These are phyloP conservation scores for Phenganax subtilis DNA, from an alignment of 92 coral and sea anemone genomes.

Conservation along the genomic window DNA sequence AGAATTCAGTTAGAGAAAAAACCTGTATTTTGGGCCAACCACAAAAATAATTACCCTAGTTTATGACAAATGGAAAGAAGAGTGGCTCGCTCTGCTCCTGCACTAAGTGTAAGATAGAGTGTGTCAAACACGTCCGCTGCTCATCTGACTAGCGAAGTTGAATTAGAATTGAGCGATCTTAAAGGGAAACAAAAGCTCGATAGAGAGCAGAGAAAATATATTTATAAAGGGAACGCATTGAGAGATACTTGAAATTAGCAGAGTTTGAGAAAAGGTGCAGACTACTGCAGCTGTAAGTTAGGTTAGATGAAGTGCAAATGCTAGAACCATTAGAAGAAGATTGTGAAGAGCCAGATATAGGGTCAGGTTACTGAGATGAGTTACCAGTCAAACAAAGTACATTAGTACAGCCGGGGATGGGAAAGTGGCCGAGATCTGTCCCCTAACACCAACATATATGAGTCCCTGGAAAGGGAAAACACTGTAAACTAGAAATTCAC, in stretches of 20 bases:
- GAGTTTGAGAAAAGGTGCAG: background rate
- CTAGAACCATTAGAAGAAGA: background rate
- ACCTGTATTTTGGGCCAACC: background rate
- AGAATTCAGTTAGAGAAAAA: background rate
- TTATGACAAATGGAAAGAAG: background rate
- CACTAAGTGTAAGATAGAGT: background rate
- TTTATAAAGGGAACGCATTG: background rate
- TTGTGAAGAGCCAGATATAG: background rate
- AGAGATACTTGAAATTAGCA: background rate
- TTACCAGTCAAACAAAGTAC: too few relatives aligned
- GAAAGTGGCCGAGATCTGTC: background rate
- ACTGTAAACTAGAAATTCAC: too few relatives aligned
- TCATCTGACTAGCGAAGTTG: background rate
- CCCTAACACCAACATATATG: background rate
- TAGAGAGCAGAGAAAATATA: background rate
- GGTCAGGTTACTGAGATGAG: background rate
- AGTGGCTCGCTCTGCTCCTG: background rate
- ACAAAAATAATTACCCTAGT: background rate
- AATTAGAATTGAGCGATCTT: background rate
- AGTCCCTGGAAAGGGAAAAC: too few relatives aligned
- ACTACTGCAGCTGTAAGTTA: background rate
- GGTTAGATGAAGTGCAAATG: background rate
- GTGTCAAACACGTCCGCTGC: background rate
- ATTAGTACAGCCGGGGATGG: too few relatives aligned
- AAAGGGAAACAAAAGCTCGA: background rate